phyloP scores from a whole-genome alignment of 2,797 vertebrate species.

The Scomberomorus guttatus region DNA sequence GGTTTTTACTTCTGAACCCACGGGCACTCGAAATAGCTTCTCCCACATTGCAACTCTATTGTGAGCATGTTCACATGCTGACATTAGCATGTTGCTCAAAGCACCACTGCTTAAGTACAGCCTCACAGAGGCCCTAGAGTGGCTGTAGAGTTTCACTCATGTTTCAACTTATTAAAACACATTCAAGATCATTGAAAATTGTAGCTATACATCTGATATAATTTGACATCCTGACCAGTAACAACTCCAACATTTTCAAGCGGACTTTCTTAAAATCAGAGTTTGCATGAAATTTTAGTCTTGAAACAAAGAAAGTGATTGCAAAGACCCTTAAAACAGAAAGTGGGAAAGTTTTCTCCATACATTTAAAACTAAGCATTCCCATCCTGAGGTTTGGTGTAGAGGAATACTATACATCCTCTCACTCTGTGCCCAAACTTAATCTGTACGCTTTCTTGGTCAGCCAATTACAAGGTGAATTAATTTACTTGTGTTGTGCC shows the following conservation, averaged over 20 bases:
- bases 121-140: too few relatives aligned
- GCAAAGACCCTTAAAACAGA: background rate
- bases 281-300: background rate
- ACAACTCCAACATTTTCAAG: background rate
- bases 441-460: conserved; percentile 25
- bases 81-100: too few relatives aligned
- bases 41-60: too few relatives aligned
- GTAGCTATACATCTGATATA: background rate
- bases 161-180: background rate
- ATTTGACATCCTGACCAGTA: background rate
- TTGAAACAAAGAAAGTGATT: background rate
- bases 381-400: background rate
- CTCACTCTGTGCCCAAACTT: conserved; percentile 12
- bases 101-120: too few relatives aligned
- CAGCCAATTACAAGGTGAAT: conserved; percentile 60
- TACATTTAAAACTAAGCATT: background rate
- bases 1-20: too few relatives aligned
- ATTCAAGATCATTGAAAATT: background rate
- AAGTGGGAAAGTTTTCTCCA: background rate
- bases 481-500: conserved; percentile 44
- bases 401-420: background rate
- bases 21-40: too few relatives aligned
- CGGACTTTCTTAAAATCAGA: background rate
- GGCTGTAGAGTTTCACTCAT: too few relatives aligned
- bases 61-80: too few relatives aligned